phyloP scores from a whole-genome alignment of 2,888 invertebrate genomes.

The Desoria tigrina region DNA sequence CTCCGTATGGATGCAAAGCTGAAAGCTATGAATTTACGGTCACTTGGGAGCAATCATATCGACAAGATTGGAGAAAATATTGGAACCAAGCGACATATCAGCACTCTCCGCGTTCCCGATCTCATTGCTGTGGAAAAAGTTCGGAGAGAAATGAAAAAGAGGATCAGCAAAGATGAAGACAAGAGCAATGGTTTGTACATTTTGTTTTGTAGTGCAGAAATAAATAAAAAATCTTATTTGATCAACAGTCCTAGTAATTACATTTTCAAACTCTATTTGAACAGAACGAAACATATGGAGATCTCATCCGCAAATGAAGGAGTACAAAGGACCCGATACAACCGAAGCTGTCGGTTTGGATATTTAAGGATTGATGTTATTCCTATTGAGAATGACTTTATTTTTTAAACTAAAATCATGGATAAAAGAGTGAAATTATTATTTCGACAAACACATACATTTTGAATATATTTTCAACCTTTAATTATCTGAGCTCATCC shows the following conservation, averaged over 20 bases:
- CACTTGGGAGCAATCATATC: background rate
- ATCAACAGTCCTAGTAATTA: no score
- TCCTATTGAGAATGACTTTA: no score
- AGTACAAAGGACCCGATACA: conserved; percentile 38
- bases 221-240: no score
- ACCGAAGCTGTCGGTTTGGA: conserved; percentile 25
- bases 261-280: no score
- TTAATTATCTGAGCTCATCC: no score
- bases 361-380: no score
- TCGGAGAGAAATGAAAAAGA: conserved; percentile 19
- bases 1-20: background rate
- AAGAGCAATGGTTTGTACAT: conserved; percentile 34
- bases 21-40: background rate
- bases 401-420: no score
- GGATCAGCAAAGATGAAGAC: conserved; percentile 20
- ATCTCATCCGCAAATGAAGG: conserved; percentile 38
- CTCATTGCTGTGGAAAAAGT: conserved; percentile 13
- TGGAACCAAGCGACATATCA: conserved; percentile 2
- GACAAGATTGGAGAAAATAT: background rate
- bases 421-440: no score
- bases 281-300: conserved; percentile 40
- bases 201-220: no score
- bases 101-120: conserved; percentile 19
- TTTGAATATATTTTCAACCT: no score
- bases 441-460: no score